These are phyloP conservation scores for Craniophora ligustri DNA, from an alignment of 2,888 invertebrate species.

Conservation along the genomic window DNA sequence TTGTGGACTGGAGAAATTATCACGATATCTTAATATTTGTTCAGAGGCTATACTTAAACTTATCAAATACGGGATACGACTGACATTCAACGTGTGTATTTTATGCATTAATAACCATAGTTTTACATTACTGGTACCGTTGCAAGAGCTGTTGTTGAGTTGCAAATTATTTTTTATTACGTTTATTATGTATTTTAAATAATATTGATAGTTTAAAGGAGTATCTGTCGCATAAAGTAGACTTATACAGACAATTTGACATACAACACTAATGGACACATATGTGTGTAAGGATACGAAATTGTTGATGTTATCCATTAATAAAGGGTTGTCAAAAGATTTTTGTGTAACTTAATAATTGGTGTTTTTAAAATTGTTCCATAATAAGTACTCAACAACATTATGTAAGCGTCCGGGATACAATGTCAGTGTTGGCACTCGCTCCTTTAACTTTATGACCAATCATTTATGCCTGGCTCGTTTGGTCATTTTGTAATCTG, in stretches of 20 bases:
- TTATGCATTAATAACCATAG: conserved; percentile 27
- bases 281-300: background rate
- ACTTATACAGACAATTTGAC: background rate
- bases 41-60: conserved; percentile 32
- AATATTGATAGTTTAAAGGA: conserved; percentile 12
- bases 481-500: conserved; percentile 81
- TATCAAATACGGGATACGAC: conserved; percentile 17
- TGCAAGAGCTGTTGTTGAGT: conserved; percentile 12
- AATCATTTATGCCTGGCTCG: conserved; percentile 76
- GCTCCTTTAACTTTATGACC: conserved; percentile 75
- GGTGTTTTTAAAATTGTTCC: conserved; percentile 37
- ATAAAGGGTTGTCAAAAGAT: conserved; percentile 13
- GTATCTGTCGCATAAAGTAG: background rate
- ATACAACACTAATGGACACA: background rate
- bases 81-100: background rate
- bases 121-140: conserved; percentile 26
- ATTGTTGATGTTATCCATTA: background rate
- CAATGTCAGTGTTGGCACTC: conserved; percentile 70
- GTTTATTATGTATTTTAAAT: background rate
- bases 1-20: conserved; percentile 22
- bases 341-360: conserved; percentile 16
- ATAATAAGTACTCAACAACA: conserved; percentile 33
- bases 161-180: conserved; percentile 7
- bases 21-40: conserved; percentile 17
- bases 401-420: conserved; percentile 56